Conservation (phyloP, 2,113 vertebrate genomes). For the Nothobranchius kuhntae region DNA sequence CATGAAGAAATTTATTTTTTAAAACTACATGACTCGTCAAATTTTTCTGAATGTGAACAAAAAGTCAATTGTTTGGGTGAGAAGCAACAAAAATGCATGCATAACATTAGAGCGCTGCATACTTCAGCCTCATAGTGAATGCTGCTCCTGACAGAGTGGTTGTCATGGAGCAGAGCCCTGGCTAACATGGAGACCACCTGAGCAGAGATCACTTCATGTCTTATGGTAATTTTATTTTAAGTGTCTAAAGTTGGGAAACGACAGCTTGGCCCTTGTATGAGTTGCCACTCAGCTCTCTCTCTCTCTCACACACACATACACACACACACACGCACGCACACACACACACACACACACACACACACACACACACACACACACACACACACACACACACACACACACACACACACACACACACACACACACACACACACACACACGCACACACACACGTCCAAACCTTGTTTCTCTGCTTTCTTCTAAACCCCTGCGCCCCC, state of each 20-base stretch:
- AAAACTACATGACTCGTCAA: conserved; percentile 4
- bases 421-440: no score
- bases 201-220: conserved; percentile 6
- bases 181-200: conserved; percentile 54
- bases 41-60: conserved; percentile 21
- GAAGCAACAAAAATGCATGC: conserved; percentile 5
- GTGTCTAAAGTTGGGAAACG: conserved; percentile 33
- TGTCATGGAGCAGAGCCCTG: conserved; percentile 15
- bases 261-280: conserved; percentile 50
- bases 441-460: neutral
- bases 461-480: conserved; percentile 13
- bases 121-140: conserved; percentile 31
- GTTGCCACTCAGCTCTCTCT: conserved; percentile 48
- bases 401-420: no score
- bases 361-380: neutral
- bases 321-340: no score
- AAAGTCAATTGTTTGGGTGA: conserved; percentile 14
- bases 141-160: conserved; percentile 6
- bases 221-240: conserved; percentile 8
- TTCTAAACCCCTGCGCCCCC: conserved; percentile 30
- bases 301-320: no score
- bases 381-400: no score
- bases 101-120: neutral
- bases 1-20: no score
- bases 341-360: no score